Evolutionary conservation across 2,888 invertebrate genomes (phyloP), one percentile per base, ranked within the genome.

Genomic region (Syrphus vitripennis): DNA sequence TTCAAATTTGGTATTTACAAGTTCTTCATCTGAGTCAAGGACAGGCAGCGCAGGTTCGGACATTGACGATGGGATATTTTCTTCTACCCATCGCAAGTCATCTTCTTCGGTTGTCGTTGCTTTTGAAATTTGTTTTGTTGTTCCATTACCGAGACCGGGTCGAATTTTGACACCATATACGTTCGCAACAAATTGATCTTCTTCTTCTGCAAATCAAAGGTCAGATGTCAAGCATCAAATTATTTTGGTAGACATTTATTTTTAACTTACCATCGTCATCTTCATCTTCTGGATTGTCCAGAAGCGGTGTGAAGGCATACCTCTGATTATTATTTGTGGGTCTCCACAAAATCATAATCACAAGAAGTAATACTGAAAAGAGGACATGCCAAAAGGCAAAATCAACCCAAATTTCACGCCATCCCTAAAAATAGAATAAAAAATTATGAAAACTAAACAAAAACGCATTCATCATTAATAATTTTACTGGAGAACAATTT

Each of bases 291-390:
- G 97, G 94, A 93, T 94, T 94, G 94, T 97, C 98, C 16, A 98
- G 93, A 34, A 98, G 94, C 57, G 98, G 98, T 1, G 98, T 97
- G 93, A 98, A 98, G 3, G 98, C 98, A 92, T 96, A 97, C 89
- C 98, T 94, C 93, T 98, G 98, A 93, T 98, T 98, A 93, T 98
- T 98, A 91, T 97, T 97, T 19, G 98, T 97, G 5, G 98, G 98
- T 88, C 98, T 94, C 98, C 98, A 98, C 86, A 98, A 94, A 87
- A 98, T 95, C 97, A 98, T 98, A 89, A 99, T 98, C 37, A 97
- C 97, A 42, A 97, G 93, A 26, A 99, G 94, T 75, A 99, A 95
- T 88, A 96, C 94, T 16, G 97, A 97, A 93, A 99, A 98, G 77
- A 98, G 93, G 40, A 98, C 94, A 92, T 98, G 98, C 98, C 98